Evolutionary conservation across 2,797 vertebrate species (phyloP), one percentile per base, ranked within the genome.

Genomic region (Halcyon badia): DNA sequence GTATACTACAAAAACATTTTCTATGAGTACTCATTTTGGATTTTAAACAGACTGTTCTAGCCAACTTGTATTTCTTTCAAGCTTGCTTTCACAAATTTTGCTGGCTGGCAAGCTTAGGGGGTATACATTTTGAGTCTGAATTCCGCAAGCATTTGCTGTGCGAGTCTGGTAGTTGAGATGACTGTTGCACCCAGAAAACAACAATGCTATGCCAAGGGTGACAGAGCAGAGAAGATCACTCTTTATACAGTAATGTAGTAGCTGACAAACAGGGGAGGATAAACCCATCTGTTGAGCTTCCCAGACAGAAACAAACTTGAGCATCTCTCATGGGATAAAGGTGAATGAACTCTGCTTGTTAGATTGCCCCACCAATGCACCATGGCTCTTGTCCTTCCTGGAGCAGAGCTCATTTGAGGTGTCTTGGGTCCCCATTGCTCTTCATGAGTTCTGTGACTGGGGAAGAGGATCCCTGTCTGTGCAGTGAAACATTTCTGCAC

Each of bases 1-100:
- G 83, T 90, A 92, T 69, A 46, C 88, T 83, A 71, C 31, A 37
- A 71, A 87, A 94, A 96, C 96, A 96, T 95, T 97, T 96, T 96
- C 60, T 93, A 28, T 37, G 87, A 87, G 54, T 95, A 91, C 62
- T 94, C 90, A 85, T 93, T 95, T 71, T 94, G 89, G 69, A 90
- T 85, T 94, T 97, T 96, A 89, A 91, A 91, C 20, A 56, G 61
- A 22, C 58, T 81, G 8, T 42, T 86, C 68, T 71, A 71, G 61
- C 69, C 69, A 89, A 51, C 60, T 66, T 56, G 20, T 68, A 39
- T 52, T 71, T 77, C 61, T 94, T 92, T 90, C 77, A 90, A 90
- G 77, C 46, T 89, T 72, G 24, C 51, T 68, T 87, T 94, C 68
- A 83, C 39, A 73, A 46, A 66, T 56, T 68, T 60, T 87, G 17